phyloP scores from a whole-genome alignment of 2,888 invertebrate species.

The Calameuta pallipes region DNA sequence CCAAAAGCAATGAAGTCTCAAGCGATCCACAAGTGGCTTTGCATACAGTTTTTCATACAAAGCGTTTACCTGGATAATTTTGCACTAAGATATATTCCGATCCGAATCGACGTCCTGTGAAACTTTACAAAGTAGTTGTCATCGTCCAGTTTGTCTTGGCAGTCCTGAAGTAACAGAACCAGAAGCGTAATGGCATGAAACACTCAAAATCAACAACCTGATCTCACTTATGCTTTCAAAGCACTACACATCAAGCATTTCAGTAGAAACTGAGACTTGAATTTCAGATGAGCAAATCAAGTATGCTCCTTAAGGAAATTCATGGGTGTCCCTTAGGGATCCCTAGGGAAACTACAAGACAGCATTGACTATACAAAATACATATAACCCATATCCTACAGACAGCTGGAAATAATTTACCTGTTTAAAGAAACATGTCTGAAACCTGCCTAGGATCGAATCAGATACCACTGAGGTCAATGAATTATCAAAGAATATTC shows the following conservation, averaged over 20 bases:
- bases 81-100: not conserved
- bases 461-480: not conserved
- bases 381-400: not conserved
- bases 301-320: conserved; percentile 1
- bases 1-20: not conserved
- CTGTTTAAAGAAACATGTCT: not conserved
- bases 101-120: not conserved
- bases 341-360: not conserved
- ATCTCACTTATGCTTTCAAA: not conserved
- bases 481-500: not conserved
- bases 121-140: not conserved
- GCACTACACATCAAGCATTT: not conserved
- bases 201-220: not conserved
- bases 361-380: not conserved
- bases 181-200: not conserved
- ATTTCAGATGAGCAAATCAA: not conserved
- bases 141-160: not conserved
- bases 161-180: not conserved
- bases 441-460: not conserved
- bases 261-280: not conserved
- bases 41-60: not conserved
- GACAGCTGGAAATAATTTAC: not conserved
- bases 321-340: not conserved
- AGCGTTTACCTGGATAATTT: too few species aligned
- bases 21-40: not conserved